Evolutionary conservation across 2,113 vertebrate genomes (phyloP).

Genomic region (Probosciger aterrimus): DNA sequence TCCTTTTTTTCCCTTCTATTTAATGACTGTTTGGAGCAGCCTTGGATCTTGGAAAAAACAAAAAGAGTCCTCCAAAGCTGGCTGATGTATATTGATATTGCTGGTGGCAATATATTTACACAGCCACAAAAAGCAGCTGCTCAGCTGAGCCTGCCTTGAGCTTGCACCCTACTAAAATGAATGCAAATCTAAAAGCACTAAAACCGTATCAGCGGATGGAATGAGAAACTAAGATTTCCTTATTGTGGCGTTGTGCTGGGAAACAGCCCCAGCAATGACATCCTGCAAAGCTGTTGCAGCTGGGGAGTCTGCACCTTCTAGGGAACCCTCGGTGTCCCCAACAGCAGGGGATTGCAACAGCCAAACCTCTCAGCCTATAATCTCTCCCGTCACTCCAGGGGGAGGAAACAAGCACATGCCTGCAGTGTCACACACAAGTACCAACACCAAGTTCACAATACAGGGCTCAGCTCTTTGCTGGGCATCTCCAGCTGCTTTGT

Average conservation of each 20-base stretch:
- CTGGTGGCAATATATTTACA: conserved; percentile 60
- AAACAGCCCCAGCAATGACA: not conserved
- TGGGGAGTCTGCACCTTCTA: not conserved
- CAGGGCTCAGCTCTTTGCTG: not conserved
- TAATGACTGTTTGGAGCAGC: conserved; percentile 43
- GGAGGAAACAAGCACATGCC: not conserved
- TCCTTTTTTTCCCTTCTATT: conserved; percentile 57
- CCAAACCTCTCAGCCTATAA: not conserved
- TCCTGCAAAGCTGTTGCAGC: not conserved
- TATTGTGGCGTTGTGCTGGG: not conserved
- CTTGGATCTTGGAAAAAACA: conserved; percentile 3
- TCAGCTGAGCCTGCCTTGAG: conserved; percentile 37
- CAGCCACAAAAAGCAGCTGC: conserved; percentile 44
- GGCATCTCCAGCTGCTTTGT: not conserved
- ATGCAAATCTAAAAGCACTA: not conserved
- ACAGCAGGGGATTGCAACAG: not conserved
- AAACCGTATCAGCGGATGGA: not conserved
- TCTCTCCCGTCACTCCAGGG: not conserved
- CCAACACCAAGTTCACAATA: not conserved
- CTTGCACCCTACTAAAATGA: not conserved
- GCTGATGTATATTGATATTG: conserved; percentile 41
- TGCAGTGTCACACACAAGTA: not conserved
- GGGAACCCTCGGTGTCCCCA: not conserved
- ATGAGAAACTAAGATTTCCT: not conserved
- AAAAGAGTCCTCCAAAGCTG: conserved; percentile 8